Evolutionary conservation across 2,888 invertebrate genomes (phyloP).

Genomic region (Hydrotaea diabolus): DNA sequence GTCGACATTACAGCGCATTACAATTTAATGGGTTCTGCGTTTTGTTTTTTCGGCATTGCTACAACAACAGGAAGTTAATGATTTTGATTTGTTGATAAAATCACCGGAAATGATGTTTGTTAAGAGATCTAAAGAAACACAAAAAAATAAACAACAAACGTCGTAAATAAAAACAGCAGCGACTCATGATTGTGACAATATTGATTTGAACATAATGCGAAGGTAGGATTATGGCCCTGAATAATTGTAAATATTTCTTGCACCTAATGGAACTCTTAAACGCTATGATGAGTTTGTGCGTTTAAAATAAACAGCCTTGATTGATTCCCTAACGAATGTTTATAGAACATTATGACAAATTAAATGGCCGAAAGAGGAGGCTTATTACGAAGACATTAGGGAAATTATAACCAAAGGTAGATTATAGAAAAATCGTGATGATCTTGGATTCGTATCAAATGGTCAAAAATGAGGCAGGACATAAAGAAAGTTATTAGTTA

Average conservation of each 20-base stretch:
- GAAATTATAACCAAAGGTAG: too few relatives aligned
- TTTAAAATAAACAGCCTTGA: not conserved
- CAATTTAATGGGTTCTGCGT: not conserved
- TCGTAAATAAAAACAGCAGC: not conserved
- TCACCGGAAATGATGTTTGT: slow-evolving; percentile 45
- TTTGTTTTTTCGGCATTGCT: not conserved
- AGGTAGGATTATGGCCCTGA: not conserved
- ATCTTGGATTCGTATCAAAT: too few relatives aligned
- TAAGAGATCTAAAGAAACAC: not conserved
- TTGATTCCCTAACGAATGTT: not conserved
- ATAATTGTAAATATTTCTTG: not conserved
- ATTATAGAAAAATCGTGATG: too few relatives aligned
- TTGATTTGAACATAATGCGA: not conserved
- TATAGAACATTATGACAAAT: not conserved
- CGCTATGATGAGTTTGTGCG: not conserved
- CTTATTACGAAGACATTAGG: too few relatives aligned
- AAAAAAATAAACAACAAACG: not conserved
- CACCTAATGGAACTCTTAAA: not conserved
- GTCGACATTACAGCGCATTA: not conserved
- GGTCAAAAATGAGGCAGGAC: too few relatives aligned
- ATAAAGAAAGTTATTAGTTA: too few relatives aligned
- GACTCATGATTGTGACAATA: not conserved
- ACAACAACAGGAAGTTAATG: slow-evolving; percentile 14
- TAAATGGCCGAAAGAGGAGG: not conserved
- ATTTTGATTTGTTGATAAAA: slow-evolving; percentile 36